Evolutionary conservation across 2,888 invertebrate genomes (phyloP), one percentile per base, ranked within the genome.

Genomic region (Trilocha varians): DNA sequence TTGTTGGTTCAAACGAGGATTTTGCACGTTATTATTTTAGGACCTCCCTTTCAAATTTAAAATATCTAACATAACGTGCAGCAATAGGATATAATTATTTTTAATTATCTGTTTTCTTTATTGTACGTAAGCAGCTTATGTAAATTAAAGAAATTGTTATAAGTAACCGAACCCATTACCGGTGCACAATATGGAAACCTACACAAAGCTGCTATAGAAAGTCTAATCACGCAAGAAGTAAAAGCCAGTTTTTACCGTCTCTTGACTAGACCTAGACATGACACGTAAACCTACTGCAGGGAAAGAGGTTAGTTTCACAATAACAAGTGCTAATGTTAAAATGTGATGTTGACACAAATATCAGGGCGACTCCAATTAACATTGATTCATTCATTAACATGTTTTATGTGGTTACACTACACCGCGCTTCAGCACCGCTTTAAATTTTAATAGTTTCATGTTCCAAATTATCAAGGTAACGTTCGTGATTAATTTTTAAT

Each of bases 111-210:
- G n/a, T n/a, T n/a, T n/a, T n/a, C n/a, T n/a, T n/a, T n/a, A n/a
- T n/a, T n/a, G n/a, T n/a, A n/a, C n/a, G n/a, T n/a, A n/a, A n/a
- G n/a, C n/a, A n/a, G n/a, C n/a, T n/a, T n/a, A n/a, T n/a, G n/a
- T n/a, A n/a, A n/a, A n/a, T n/a, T n/a, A n/a, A n/a, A 1, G 25
- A 25, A 25, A 25, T 9, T 6, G 18, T 18, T 6, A 6, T 18
- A 6, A 18, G 18, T 5, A 18, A 8, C 18, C 5, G 48, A 58
- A 53, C 51, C 45, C 56, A 61, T 62, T 46, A 58, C 56, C 49
- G 41, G 48, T 48, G 53, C 44, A 48, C 35, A 35, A 38, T 41
- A 42, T 39, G 25, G 25, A 25, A 25, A 25, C 25, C 25, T 25
- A 25, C 25, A 25, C 25, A 25, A 25, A n/a, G n/a, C n/a, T 25